phyloP scores from a whole-genome alignment of 1,140 invertebrate genomes.

The Drosophila lini region DNA sequence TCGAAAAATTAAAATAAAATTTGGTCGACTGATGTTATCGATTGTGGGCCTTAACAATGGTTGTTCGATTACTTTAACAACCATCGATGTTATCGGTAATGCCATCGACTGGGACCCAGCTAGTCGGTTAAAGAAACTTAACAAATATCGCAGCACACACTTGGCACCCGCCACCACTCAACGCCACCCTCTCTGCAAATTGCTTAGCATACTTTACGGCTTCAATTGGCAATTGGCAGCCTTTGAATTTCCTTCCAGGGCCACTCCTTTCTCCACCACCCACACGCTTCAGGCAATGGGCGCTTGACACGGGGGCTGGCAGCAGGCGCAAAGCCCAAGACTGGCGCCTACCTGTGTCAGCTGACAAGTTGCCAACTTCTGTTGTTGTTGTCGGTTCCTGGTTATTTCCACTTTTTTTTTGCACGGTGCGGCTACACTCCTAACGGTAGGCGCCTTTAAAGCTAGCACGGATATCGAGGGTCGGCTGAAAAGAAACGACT shows the following conservation, averaged over 20 bases:
- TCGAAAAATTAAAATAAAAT: background rate
- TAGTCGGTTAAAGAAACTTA: slow-evolving; percentile 55
- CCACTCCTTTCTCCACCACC: slow-evolving; percentile 36
- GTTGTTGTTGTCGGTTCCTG: slow-evolving; percentile 43
- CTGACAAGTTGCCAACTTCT: slow-evolving; percentile 75
- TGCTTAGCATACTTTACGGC: slow-evolving; percentile 82
- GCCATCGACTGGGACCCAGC: background rate
- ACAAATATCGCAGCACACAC: slow-evolving; percentile 59
- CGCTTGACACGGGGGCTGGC: slow-evolving; percentile 38
- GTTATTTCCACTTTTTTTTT: slow-evolving; percentile 24
- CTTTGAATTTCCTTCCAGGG: slow-evolving; percentile 68
- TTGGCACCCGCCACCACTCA: background rate
- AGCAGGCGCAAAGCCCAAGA: slow-evolving; percentile 11
- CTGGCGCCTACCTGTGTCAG: slow-evolving; percentile 73
- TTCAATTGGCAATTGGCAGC: slow-evolving; percentile 82
- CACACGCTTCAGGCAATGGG: slow-evolving; percentile 2
- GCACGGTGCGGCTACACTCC: slow-evolving; percentile 2
- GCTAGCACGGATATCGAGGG: slow-evolving; percentile 1
- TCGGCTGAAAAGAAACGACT: background rate
- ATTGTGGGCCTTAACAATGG: background rate
- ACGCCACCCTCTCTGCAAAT: slow-evolving; percentile 46
- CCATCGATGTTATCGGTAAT: background rate
- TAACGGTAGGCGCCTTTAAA: background rate
- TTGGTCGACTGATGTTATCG: background rate
- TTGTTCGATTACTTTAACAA: background rate